These are phyloP conservation scores for Copsychus sechellarum DNA, from an alignment of 2,113 vertebrate species.

Conservation along the genomic window DNA sequence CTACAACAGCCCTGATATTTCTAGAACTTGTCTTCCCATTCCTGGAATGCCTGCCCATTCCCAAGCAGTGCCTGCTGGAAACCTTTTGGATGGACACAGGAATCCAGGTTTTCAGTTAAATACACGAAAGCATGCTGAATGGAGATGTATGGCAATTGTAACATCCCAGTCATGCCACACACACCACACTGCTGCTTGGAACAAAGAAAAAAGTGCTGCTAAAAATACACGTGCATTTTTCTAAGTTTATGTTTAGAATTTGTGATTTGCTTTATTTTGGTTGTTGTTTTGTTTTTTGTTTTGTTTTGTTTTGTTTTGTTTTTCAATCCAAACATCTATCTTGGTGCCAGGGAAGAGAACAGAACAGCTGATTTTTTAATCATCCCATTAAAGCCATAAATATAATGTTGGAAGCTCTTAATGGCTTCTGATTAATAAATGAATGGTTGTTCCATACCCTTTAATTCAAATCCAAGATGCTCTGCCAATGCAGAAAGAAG, in stretches of 20 bases:
- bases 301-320: not conserved
- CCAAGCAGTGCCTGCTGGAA: not conserved
- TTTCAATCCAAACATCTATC: constrained; percentile 13
- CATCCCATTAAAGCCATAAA: constrained; percentile 68
- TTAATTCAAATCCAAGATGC: constrained; percentile 99
- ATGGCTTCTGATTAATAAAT: constrained; percentile 77
- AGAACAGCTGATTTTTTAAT: constrained; percentile 67
- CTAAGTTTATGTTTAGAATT: not conserved
- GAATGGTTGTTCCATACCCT: constrained; percentile 95
- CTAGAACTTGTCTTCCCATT: not conserved
- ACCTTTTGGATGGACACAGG: not conserved
- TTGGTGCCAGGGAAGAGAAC: constrained; percentile 43
- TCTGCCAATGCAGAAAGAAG: constrained; percentile 93
- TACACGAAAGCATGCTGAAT: constrained; percentile 2
- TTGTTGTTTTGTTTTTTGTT: not conserved
- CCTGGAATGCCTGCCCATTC: not conserved
- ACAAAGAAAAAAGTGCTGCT: constrained; percentile 66
- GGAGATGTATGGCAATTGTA: not conserved
- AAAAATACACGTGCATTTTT: constrained; percentile 37
- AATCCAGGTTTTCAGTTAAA: not conserved
- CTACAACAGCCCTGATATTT: not conserved
- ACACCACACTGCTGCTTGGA: not conserved
- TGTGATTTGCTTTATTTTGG: not conserved
- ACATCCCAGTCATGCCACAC: not conserved
- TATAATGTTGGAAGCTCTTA: constrained; percentile 73